phyloP scores from a whole-genome alignment of 2,888 invertebrate species.

The Hirtodrosophila histrioides region DNA sequence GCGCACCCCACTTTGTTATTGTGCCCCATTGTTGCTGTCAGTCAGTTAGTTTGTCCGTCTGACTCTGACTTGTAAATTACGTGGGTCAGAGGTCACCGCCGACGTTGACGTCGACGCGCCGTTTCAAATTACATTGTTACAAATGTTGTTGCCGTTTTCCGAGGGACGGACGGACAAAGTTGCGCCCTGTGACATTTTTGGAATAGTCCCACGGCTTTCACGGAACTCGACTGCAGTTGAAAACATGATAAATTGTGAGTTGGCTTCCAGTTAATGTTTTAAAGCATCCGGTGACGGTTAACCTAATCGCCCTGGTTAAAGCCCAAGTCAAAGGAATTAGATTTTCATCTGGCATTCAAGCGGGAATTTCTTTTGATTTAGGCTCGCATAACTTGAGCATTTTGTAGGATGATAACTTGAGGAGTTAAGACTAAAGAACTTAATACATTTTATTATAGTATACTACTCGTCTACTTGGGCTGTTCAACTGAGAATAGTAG shows the following conservation, averaged over 20 bases:
- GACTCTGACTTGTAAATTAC: conserved; percentile 49
- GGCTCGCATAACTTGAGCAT: conserved; percentile 31
- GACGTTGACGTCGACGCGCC: conserved; percentile 10
- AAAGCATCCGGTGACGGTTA: conserved; percentile 29
- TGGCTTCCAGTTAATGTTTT: conserved; percentile 9
- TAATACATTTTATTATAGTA: conserved; percentile 1
- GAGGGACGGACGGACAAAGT: conserved; percentile 31
- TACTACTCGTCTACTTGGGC: conserved; percentile 2
- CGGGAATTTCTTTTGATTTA: conserved; percentile 36
- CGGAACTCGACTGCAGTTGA: conserved; percentile 44
- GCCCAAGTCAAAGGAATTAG: background rate
- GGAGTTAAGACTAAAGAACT: conserved; percentile 15
- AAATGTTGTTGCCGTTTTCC: conserved; percentile 37
- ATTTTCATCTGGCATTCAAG: background rate
- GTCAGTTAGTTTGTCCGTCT: conserved; percentile 18
- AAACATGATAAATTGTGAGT: conserved; percentile 38
- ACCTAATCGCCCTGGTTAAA: conserved; percentile 18
- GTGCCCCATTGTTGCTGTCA: conserved; percentile 22
- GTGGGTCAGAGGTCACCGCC: conserved; percentile 37
- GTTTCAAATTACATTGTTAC: conserved; percentile 73
- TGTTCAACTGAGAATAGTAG: conserved; percentile 2
- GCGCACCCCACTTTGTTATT: conserved; percentile 11
- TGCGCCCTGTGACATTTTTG: conserved; percentile 39
- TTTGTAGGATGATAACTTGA: background rate
- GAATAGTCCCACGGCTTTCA: conserved; percentile 32